Percentiles rank a stretch among this genome's conserved stretches.
phyloP scores from a whole-genome alignment of 2,113 vertebrate species.

The Ptyas mucosa region DNA sequence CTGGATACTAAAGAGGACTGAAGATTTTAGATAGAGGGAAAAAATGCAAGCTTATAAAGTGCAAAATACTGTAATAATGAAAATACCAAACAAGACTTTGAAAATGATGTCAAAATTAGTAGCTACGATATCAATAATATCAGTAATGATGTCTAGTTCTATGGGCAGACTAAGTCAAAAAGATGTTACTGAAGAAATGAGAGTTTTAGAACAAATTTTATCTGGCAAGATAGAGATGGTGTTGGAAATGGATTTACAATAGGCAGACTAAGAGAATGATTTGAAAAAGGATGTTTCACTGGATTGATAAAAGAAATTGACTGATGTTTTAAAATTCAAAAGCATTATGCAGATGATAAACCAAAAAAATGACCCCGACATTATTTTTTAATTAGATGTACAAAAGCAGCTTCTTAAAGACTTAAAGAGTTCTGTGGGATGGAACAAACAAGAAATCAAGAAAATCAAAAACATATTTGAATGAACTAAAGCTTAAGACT shows the following conservation, averaged over 20 bases:
- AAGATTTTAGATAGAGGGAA: background rate
- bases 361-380: background rate
- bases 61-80: background rate
- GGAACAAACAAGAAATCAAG: background rate
- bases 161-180: background rate
- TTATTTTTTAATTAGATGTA: background rate
- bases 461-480: background rate
- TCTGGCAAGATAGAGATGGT: background rate
- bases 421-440: background rate
- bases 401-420: background rate
- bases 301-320: background rate
- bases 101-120: background rate
- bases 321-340: background rate
- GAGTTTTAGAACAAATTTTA: background rate
- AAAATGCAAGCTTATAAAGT: background rate
- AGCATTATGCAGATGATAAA: background rate
- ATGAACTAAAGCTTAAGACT: background rate
- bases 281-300: background rate
- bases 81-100: background rate
- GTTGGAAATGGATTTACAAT: background rate
- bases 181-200: background rate
- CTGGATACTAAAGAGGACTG: background rate
- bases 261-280: background rate
- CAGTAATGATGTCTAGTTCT: background rate
- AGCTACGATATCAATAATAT: background rate